Base-by-base conservation (phyloP, 2,888 invertebrate genomes). In the Calameuta idolon region DNA sequence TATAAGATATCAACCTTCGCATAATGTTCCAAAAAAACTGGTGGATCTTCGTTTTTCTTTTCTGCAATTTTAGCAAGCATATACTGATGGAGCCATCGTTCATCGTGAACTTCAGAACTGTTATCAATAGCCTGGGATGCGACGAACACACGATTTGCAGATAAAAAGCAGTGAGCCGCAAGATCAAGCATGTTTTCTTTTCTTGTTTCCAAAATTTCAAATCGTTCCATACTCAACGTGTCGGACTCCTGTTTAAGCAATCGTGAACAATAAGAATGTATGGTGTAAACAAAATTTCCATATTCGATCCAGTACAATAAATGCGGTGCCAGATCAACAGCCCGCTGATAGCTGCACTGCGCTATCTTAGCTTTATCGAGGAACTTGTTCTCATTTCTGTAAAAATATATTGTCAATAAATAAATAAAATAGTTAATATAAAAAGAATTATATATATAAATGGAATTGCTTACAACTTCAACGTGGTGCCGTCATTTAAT, bases 31-130 rank as follows among this genome's bases (percentile, higher is more conserved):
- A 98, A 92, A 91, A 95, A 97, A 34, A 94, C 93, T 23, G 94
- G 93, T 0, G 97, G 96, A 78, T 95, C 94, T 82, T 95, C 95
- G 83, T 95, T 95, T 79, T 94, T 94, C 89, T 98, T 99, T 91
- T 98, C 98, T 0, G 96, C 94, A 76, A 98, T 96, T 94, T 99
- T 99, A 0, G 98, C 98, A n/a, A 98, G 92, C 96, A 98, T 98
- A 89, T 98, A 98, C 90, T 97, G 97, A 87, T 97, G 95, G 68
- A 98, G 92, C 98, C 98, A 99, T 79, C 96, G 94, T 88, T 98
- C 98, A 89, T 98, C 98, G 82, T 95, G 94, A 0, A 93, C 91
- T 74, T 93, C 93, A 81, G 93, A 93, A n/a, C 92, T 90, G 77
- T 94, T 94, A 69, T 93, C 92, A 1, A 93, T 91, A 82, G 93